These are phyloP conservation scores for Syngnathus acus DNA, from an alignment of 2,797 vertebrate genomes.

Conservation along the genomic window DNA sequence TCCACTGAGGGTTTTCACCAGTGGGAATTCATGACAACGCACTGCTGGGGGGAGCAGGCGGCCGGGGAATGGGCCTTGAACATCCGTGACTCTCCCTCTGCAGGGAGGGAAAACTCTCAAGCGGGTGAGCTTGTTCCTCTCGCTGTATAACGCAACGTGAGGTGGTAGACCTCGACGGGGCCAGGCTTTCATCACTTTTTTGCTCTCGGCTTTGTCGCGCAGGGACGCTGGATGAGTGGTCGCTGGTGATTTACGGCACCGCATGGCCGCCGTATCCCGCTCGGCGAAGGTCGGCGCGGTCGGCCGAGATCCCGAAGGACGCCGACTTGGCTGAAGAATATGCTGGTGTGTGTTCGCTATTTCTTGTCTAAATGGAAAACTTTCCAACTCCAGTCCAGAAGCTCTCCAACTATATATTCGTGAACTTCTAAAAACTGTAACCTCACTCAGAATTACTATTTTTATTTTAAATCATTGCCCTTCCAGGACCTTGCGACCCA, in stretches of 20 bases:
- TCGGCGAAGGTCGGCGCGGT: conserved; percentile 72
- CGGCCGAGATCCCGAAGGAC: conserved; percentile 61
- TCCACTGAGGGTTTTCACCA: conserved; percentile 89
- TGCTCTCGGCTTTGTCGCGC: conserved; percentile 8
- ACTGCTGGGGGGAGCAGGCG: conserved; percentile 91
- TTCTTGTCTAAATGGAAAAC: neutral
- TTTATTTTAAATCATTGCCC: conserved; percentile 23
- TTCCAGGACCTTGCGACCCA: conserved; percentile 82
- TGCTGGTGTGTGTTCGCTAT: conserved; percentile 52
- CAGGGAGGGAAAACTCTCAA: conserved; percentile 71
- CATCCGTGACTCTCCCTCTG: conserved; percentile 83
- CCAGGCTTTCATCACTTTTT: conserved; percentile 11
- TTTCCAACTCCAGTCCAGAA: neutral
- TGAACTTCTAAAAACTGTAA: too few relatives aligned
- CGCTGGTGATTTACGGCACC: conserved; percentile 89
- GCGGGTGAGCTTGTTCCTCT: conserved; percentile 67
- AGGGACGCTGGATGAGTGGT: conserved; percentile 88
- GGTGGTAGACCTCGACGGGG: conserved; percentile 10
- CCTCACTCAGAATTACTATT: too few relatives aligned
- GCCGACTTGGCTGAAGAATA: conserved; percentile 61
- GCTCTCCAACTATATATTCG: neutral
- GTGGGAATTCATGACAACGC: conserved; percentile 97
- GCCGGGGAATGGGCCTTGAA: conserved; percentile 88
- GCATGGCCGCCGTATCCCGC: conserved; percentile 75
- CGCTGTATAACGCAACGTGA: conserved; percentile 4